phyloP scores from a whole-genome alignment of 2,797 vertebrate species.

The Danio aesculapii region DNA sequence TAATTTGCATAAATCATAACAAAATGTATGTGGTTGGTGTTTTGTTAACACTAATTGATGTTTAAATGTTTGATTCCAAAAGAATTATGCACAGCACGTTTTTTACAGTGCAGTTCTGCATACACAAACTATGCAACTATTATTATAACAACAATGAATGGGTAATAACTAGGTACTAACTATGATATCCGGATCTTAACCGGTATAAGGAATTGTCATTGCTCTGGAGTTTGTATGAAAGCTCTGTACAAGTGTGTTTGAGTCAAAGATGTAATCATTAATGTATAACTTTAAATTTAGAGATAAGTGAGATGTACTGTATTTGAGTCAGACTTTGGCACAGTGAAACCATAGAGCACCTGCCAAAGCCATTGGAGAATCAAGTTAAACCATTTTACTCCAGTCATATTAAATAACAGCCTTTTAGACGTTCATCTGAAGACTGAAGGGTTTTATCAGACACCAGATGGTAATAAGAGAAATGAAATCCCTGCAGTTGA shows the following conservation, averaged over 20 bases:
- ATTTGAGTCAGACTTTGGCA: conserved; percentile 35
- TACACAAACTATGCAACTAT: no score
- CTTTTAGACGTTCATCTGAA: conserved; percentile 25
- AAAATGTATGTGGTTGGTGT: neutral
- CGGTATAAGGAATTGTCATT: neutral
- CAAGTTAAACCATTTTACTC: conserved; percentile 20
- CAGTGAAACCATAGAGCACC: neutral
- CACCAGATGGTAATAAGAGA: conserved; percentile 18
- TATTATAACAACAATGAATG: no score
- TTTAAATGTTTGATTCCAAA: neutral
- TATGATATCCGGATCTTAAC: no score
- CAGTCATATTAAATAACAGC: conserved; percentile 25
- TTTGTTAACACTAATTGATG: neutral
- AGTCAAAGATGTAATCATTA: conserved; percentile 28
- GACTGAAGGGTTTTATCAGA: conserved; percentile 1
- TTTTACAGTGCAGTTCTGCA: no score
- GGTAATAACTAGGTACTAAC: no score
- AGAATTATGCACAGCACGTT: no score
- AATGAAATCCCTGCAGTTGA: neutral
- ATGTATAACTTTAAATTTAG: conserved; percentile 4
- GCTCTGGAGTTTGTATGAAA: conserved; percentile 17
- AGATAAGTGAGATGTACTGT: conserved; percentile 26
- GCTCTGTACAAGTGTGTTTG: neutral
- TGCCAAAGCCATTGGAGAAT: conserved; percentile 23
- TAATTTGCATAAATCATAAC: neutral